These are phyloP conservation scores for Hypomesus transpacificus DNA, from an alignment of 2,113 vertebrate species.

Conservation along the genomic window DNA sequence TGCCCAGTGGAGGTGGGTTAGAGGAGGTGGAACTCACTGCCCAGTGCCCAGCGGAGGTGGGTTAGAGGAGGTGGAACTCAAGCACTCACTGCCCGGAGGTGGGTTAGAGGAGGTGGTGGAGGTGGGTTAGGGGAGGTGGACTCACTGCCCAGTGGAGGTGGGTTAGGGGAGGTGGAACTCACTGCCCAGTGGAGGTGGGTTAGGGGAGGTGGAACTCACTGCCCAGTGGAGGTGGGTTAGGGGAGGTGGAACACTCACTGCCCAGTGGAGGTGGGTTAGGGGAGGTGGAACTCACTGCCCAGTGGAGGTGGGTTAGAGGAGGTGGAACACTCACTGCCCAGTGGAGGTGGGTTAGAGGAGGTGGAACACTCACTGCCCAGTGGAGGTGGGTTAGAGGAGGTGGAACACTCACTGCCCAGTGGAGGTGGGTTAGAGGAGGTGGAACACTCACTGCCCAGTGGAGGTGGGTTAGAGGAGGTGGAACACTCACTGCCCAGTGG, in stretches of 20 bases:
- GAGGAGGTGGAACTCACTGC: conserved; percentile 83
- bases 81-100: conserved; percentile 97
- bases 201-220: conserved; percentile 77
- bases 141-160: conserved; percentile 79
- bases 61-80: conserved; percentile 43
- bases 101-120: too few relatives aligned
- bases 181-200: conserved; percentile 73
- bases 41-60: not conserved
- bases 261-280: conserved; percentile 30
- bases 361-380: conserved; percentile 85
- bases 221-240: conserved; percentile 50
- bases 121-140: not conserved
- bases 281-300: conserved; percentile 82
- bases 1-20: conserved; percentile 61
- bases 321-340: conserved; percentile 86
- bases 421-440: not conserved
- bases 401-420: conserved; percentile 84
- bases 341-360: not conserved
- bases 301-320: not conserved
- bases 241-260: conserved; percentile 83
- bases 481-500: conserved; percentile 84
- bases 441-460: conserved; percentile 84
- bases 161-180: conserved; percentile 56
- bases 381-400: not conserved
- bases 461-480: not conserved